Conservation (phyloP, 2,797 vertebrate species). For the Ispidina picta region DNA sequence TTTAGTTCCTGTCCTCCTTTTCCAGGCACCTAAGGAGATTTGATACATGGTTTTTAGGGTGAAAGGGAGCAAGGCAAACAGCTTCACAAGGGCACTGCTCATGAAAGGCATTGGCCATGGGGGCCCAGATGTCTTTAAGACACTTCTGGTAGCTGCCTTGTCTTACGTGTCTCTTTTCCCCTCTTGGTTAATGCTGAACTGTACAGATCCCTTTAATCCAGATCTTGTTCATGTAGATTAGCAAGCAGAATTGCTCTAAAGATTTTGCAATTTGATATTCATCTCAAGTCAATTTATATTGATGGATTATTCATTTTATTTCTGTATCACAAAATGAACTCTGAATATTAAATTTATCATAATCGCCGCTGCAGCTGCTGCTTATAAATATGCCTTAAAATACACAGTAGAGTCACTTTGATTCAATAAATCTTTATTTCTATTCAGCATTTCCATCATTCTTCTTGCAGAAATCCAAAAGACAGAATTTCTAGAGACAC, state of each 20-base stretch:
- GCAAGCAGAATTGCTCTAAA: slow-evolving; percentile 36
- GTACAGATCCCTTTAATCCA: slow-evolving; percentile 59
- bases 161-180: neutral
- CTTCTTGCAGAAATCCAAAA: slow-evolving; percentile 21
- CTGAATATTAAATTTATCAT: slow-evolving; percentile 67
- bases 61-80: neutral
- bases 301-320: slow-evolving; percentile 70
- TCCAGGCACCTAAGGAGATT: neutral
- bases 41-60: neutral
- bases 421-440: slow-evolving; percentile 55
- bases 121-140: neutral
- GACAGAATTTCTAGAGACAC: neutral
- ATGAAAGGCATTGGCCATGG: neutral
- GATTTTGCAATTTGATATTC: slow-evolving; percentile 58
- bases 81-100: neutral
- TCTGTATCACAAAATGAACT: slow-evolving; percentile 62
- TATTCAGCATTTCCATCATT: slow-evolving; percentile 36
- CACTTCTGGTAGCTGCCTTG: neutral
- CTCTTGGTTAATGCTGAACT: slow-evolving; percentile 34
- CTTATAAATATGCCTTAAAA: slow-evolving; percentile 67
- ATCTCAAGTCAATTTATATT: slow-evolving; percentile 60
- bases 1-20: neutral
- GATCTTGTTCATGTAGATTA: slow-evolving; percentile 37
- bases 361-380: slow-evolving; percentile 62
- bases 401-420: slow-evolving; percentile 29